A percentile compares a stretch with the other conserved stretches of the same genome.
phyloP scores from a whole-genome alignment of 2,888 invertebrate species.

The Plebejus melissa region DNA sequence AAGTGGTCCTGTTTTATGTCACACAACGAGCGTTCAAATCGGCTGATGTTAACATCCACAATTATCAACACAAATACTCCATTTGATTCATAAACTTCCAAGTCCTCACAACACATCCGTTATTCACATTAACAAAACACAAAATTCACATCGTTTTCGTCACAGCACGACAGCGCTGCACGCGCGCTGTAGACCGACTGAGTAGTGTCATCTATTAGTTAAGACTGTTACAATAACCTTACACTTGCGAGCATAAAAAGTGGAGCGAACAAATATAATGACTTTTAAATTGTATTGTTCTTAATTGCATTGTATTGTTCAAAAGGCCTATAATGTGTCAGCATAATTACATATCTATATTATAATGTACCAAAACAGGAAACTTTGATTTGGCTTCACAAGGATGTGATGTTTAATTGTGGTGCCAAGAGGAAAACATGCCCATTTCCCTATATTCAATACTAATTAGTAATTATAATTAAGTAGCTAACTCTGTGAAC shows the following conservation, averaged over 20 bases:
- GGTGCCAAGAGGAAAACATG: no score
- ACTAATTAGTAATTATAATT: no score
- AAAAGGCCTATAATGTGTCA: no score
- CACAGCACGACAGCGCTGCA: background rate
- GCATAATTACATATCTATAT: no score
- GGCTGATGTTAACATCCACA: background rate
- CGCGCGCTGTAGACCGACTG: background rate
- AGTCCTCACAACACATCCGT: background rate
- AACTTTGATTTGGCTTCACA: no score
- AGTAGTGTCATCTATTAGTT: background rate
- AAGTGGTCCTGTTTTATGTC: background rate
- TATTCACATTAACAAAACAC: background rate
- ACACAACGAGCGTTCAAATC: background rate
- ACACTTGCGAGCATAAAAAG: background rate
- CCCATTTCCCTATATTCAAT: no score
- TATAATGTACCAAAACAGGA: no score
- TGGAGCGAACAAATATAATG: background rate
- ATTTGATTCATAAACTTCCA: no score
- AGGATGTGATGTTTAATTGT: no score
- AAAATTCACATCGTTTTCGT: background rate
- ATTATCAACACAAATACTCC: no score
- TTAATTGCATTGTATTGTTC: no score
- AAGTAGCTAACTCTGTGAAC: no score
- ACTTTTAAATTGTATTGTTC: background rate
- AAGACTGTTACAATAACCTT: background rate